Percentiles rank a stretch among this genome's conserved stretches.
phyloP scores from a whole-genome alignment of 2,113 vertebrate genomes.

The Psilopsiagon aurifrons region DNA sequence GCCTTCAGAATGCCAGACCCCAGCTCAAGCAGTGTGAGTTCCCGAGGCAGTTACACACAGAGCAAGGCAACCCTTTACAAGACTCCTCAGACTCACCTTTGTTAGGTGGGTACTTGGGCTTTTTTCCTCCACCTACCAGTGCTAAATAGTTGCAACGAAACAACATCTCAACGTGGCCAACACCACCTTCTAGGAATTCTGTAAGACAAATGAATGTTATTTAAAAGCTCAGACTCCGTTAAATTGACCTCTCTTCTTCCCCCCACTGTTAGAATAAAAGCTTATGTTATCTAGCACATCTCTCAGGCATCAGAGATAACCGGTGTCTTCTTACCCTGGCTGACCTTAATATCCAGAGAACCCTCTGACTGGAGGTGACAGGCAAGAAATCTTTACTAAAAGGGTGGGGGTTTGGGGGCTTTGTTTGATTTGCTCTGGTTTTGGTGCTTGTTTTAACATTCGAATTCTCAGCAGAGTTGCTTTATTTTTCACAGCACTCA shows the following conservation, averaged over 20 bases:
- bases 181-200: slow-evolving; percentile 96
- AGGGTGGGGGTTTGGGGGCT: neutral
- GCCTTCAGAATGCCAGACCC: neutral
- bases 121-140: slow-evolving; percentile 96
- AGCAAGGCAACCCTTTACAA: neutral
- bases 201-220: slow-evolving; percentile 27
- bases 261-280: neutral
- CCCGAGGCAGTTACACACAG: neutral
- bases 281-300: accelerated
- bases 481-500: neutral
- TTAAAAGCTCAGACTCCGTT: neutral
- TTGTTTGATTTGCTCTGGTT: neutral
- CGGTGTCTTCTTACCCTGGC: neutral
- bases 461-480: neutral
- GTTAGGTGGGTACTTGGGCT: slow-evolving; percentile 97
- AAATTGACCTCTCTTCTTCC: neutral
- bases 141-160: slow-evolving; percentile 99
- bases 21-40: neutral
- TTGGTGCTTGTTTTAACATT: neutral
- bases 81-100: slow-evolving; percentile 82
- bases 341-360: neutral
- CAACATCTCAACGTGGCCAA: slow-evolving; percentile 97
- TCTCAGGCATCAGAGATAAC: neutral
- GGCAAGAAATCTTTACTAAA: neutral
- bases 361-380: neutral